Conservation (phyloP, 2,888 invertebrate species). For the Schizaphis graminum region DNA sequence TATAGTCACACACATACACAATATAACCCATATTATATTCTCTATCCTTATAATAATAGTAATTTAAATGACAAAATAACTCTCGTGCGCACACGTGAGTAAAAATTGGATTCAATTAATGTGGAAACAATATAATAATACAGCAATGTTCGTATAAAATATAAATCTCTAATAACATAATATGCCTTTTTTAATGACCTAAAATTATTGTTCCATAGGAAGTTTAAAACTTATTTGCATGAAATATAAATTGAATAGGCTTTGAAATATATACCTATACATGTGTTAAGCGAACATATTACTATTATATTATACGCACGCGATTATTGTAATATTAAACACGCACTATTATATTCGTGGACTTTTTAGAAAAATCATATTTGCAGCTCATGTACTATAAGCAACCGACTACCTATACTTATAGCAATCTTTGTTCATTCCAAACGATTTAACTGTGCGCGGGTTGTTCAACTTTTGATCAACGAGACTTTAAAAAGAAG, state of each 20-base stretch:
- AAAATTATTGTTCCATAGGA: neutral
- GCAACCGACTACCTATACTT: neutral
- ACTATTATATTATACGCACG: neutral
- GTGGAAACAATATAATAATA: neutral
- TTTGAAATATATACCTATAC: neutral
- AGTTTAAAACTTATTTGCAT: neutral
- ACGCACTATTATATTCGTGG: neutral
- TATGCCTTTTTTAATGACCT: neutral
- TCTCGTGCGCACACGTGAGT: neutral
- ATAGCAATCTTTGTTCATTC: conserved; percentile 34
- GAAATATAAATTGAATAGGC: conserved; percentile 7
- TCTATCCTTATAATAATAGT: neutral
- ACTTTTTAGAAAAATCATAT: neutral
- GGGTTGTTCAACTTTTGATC: conserved; percentile 38
- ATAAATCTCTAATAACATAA: neutral
- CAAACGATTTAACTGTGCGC: conserved; percentile 45
- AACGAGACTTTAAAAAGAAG: conserved; percentile 41
- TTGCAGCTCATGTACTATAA: neutral
- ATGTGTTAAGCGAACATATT: neutral
- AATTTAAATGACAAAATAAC: conserved; percentile 3
- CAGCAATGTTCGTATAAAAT: neutral
- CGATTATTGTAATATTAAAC: conserved; percentile 1
- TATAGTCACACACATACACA: neutral
- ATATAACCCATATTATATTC: neutral
- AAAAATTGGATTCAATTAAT: conserved; percentile 1